Evolutionary conservation across 2,888 invertebrate genomes (phyloP).

Genomic region (Philopedon plagiatum): DNA sequence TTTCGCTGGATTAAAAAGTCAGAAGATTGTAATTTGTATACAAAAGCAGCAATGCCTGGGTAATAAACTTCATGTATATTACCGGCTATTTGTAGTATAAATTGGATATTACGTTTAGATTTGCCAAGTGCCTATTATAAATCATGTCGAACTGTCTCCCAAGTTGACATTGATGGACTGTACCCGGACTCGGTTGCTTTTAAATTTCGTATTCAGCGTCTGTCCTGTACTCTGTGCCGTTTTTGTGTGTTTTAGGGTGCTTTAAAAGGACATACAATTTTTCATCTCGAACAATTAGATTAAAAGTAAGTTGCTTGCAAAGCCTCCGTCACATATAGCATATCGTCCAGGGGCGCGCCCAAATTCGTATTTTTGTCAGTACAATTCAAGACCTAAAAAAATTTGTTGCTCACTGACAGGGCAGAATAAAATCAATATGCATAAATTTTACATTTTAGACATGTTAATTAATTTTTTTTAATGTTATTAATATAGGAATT

Average conservation of each 20-base stretch:
- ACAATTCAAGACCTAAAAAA: no score
- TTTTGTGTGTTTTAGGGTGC: conserved; percentile 52
- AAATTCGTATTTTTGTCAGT: no score
- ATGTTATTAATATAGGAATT: no score
- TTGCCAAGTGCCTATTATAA: conserved; percentile 52
- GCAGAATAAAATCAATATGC: no score
- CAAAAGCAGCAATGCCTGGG: conserved; percentile 34
- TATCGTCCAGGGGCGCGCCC: neutral
- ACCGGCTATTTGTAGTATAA: conserved; percentile 52
- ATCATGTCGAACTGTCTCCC: conserved; percentile 53
- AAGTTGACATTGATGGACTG: conserved; percentile 53
- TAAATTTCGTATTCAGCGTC: conserved; percentile 53
- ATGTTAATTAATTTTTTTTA: no score
- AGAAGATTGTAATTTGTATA: conserved; percentile 42
- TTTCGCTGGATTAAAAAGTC: conserved; percentile 33
- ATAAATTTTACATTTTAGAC: no score
- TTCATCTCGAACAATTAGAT: conserved; percentile 52
- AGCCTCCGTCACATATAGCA: conserved; percentile 42
- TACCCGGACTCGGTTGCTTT: conserved; percentile 44
- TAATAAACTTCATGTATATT: conserved; percentile 52
- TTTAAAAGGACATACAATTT: conserved; percentile 51
- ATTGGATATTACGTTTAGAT: conserved; percentile 54
- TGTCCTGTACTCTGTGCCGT: conserved; percentile 47
- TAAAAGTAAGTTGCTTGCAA: conserved; percentile 51
- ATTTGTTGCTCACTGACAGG: no score